Evolutionary conservation across 2,888 invertebrate species (phyloP), one percentile per base, ranked within the genome.

Genomic region (Orchesella flavescens): DNA sequence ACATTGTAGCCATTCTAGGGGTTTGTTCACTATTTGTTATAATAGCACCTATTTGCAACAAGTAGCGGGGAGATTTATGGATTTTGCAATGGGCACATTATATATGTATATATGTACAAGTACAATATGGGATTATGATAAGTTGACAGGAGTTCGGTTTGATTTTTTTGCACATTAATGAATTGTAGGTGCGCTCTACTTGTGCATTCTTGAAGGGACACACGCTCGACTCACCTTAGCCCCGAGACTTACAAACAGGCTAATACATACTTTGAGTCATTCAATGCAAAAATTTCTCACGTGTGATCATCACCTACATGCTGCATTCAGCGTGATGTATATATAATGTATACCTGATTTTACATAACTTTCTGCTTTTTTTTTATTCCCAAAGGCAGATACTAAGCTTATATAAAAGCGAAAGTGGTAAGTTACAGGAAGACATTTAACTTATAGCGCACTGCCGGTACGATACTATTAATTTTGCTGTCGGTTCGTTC

Each of bases 391-490:
- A 73, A 72, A 21, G 79, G 79, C 66, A 43, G 55, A 79, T 44
- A 73, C 55, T 65, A 46, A 65, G 43, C 24, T 73, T 79, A 79
- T 79, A 79, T 78, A 78, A 79, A 79, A 79, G 73, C 61, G 79
- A 72, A 73, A 79, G 79, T 73, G 73, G 9, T 15, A 61, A 65
- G 57, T 66, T 72, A 46, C 79, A 66, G 72, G 65, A 79, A 73
- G 73, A 23, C 79, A 79, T 72, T 79, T 65, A 57, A 44, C 46
- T 66, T 44, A 57, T 10, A 15, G 34, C 43, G 21, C n/a, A 21
- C 17, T 69, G 21, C 63, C 44, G 46, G 57, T 46, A 17, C 55
- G 73, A 24, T 46, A 55, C 55, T 23, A 53, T 15, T 34, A 34
- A 34, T 34, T 71, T 71, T 12, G 49, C 49, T 49, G 15, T 49